Evolutionary conservation across 2,888 invertebrate species (phyloP), one percentile per base, ranked within the genome.

Genomic region (Pachliopta kotzebuea): DNA sequence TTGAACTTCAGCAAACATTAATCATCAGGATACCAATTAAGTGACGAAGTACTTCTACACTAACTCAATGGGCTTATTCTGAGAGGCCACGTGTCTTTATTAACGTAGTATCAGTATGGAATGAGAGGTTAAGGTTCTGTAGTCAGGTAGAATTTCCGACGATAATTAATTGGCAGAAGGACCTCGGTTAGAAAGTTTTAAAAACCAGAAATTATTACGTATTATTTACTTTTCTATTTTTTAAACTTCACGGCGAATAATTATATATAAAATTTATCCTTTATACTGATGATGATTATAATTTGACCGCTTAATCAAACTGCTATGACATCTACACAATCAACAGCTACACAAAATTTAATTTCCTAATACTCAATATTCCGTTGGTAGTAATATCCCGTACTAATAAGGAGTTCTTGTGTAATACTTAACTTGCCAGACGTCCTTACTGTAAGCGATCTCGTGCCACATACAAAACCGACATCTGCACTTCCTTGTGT

Each of bases 401-500:
- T 58, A 37, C 45, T 54, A 58, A 58, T 58, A 63, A 58, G 63
- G 63, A 53, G 21, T 54, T 29, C 58, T 62, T 63, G 63, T 63
- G 63, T 58, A 54, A 63, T 58, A 56, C 42, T 54, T 49, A 58
- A 58, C 54, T 63, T 58, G 63, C 53, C 72, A 71, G 71, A 71
- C 68, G 60, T 60, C 67, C 70, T 73, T 75, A 71, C 71, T 74
- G 70, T 67, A 70, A 70, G 69, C 66, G 62, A 72, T 76, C 72
- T 76, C 75, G 73, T 73, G 71, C 74, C 63, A 66, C 62, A 59
- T 68, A 67, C 60, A 64, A 62, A 68, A 70, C 63, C 56, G 60
- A 70, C 72, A 75, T 86, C 81, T 87, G 82, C 74, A 80, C 83
- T 83, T 83, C 78, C 78, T 77, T 76, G 70, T 70, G 69, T 73